Conservation (phyloP, 2,888 invertebrate species). For the Cordilura impudica region DNA sequence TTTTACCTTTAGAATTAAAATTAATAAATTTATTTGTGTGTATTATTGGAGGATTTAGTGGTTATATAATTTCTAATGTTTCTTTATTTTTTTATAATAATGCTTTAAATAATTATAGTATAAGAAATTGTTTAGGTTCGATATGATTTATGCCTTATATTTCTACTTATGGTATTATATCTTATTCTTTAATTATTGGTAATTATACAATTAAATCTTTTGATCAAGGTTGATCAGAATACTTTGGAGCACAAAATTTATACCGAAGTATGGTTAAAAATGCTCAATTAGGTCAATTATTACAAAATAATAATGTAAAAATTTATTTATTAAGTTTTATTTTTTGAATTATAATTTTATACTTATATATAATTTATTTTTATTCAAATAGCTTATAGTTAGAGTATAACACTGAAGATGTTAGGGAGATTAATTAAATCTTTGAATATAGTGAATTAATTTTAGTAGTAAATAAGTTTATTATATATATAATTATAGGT, state of each 20-base stretch:
- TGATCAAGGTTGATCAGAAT: constrained; percentile 79
- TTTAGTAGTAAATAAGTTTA: no score
- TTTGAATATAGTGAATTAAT: constrained; percentile 69
- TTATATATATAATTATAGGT: no score
- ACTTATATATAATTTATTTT: constrained; percentile 29
- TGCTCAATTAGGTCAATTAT: constrained; percentile 76
- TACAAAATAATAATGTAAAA: constrained; percentile 78
- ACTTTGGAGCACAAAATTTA: constrained; percentile 77
- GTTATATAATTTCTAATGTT: constrained; percentile 78
- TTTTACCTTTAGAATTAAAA: constrained; percentile 79
- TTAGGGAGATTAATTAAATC: constrained; percentile 73
- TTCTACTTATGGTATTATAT: not conserved
- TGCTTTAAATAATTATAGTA: constrained; percentile 74
- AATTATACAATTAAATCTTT: constrained; percentile 76
- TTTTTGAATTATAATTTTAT: constrained; percentile 71
- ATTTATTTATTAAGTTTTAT: constrained; percentile 79
- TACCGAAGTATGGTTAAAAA: constrained; percentile 75
- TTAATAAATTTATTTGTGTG: constrained; percentile 80
- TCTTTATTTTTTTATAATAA: constrained; percentile 77
- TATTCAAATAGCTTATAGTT: constrained; percentile 77
- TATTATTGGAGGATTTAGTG: constrained; percentile 77
- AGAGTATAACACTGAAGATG: constrained; percentile 79
- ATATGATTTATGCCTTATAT: not conserved
- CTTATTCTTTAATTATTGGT: constrained; percentile 67
- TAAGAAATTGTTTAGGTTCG: not conserved